Base-by-base conservation (phyloP, 1,140 invertebrate species). In the Eriocheir sinensis region DNA sequence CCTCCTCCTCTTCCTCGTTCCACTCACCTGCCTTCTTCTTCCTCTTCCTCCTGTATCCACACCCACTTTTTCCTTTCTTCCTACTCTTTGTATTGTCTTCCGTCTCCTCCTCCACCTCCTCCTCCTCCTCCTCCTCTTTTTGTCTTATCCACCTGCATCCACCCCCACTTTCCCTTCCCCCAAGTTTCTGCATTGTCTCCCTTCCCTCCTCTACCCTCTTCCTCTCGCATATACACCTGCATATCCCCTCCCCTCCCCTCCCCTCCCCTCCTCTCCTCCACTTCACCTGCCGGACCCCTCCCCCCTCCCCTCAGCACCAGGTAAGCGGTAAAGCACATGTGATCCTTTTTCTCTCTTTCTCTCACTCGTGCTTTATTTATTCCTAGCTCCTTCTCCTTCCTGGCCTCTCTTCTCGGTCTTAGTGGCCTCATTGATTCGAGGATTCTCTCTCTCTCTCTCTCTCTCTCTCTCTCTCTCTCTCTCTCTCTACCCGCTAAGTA, bases 341-440 rank as follows among this genome's bases (percentile, higher is more conserved):
- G 34, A 85, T 85, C 38, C 34, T 81, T n/a, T 36, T 85, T n/a
- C 34, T 85, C 38, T 36, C 34, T 27, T 72, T 9, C 27, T 72
- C 9, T 72, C 27, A 72, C 9, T 9, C 27, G 27, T 41, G 34
- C 36, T 34, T 38, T 36, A 38, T 85, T 38, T 85, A 38, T 36
- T 38, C 32, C 8, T 85, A 85, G 36, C 34, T n/a, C 36, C 38
- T 85, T 38, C 38, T 15, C 21, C 38, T 85, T 15, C 12, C 36
- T 85, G 83, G 83, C 38, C 38, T 85, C 34, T 85, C 27, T 36
- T 15, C 34, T 85, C 6, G 17, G 83, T 85, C 34, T 85, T 36
- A 21, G 83, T 85, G 83, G 60, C 60, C 38, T 85, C 83, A 85
- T 85, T 85, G 83, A 36, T 15, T 41, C 83, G 21, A 38, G 34